phyloP scores from a whole-genome alignment of 1,140 invertebrate species.

The Drosophila dunni region DNA sequence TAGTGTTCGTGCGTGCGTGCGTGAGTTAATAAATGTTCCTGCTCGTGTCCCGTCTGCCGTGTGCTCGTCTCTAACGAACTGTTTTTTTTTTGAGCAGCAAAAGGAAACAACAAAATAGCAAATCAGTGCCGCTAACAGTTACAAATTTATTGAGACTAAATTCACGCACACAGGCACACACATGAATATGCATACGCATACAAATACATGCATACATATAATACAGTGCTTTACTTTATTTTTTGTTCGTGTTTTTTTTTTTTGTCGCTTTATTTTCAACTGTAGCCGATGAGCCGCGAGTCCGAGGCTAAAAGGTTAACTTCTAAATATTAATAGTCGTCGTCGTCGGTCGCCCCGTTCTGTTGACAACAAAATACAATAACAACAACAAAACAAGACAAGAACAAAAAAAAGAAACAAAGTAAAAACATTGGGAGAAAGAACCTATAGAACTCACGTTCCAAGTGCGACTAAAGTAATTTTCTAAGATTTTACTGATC shows the following conservation, averaged over 20 bases:
- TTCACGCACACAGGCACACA: constrained; percentile 12
- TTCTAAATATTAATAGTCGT: constrained; percentile 85
- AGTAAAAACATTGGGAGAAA: constrained; percentile 47
- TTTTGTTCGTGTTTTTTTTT: constrained; percentile 45
- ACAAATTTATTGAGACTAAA: constrained; percentile 22
- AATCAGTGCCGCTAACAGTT: constrained; percentile 30
- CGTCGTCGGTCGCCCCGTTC: constrained; percentile 36
- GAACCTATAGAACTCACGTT: constrained; percentile 24
- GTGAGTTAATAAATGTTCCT: constrained; percentile 2
- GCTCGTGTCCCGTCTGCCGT: background rate
- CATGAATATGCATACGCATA: background rate
- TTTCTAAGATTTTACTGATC: constrained; percentile 26
- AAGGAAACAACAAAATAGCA: constrained; percentile 7
- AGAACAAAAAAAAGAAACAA: constrained; percentile 47
- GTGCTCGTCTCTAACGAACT: constrained; percentile 11
- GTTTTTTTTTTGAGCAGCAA: background rate
- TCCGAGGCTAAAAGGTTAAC: constrained; percentile 84
- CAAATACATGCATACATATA: constrained; percentile 3
- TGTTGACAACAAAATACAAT: constrained; percentile 62
- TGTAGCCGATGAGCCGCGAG: constrained; percentile 76
- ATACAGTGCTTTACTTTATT: constrained; percentile 56
- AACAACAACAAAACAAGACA: constrained; percentile 30
- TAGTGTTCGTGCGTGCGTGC: constrained; percentile 28
- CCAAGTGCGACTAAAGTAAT: constrained; percentile 24
- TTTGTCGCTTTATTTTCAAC: constrained; percentile 63